Evolutionary conservation across 2,888 invertebrate species (phyloP).

Genomic region (Metellina segmentata): DNA sequence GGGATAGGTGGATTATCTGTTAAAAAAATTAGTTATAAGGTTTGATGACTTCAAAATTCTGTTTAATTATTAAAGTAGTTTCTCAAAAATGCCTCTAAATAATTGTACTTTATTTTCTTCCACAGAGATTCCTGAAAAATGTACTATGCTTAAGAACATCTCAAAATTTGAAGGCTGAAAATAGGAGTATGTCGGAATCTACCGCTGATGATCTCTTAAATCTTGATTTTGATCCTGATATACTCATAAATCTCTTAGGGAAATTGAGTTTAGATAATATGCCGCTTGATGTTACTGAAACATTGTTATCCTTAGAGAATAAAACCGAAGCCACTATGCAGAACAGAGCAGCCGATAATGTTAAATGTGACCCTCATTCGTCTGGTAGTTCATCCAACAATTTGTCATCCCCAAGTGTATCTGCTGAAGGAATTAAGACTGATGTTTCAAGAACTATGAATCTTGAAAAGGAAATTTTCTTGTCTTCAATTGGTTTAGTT

Average conservation of each 20-base stretch:
- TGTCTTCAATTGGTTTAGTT: conserved; percentile 11
- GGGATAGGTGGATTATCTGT: too few relatives aligned
- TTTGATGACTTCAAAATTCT: too few relatives aligned
- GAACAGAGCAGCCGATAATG: neutral
- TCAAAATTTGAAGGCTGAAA: neutral
- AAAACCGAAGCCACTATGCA: neutral
- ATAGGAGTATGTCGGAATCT: neutral
- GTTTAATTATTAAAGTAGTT: too few relatives aligned
- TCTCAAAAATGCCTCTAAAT: too few relatives aligned
- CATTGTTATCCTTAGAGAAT: conserved; percentile 26
- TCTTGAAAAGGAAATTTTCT: neutral
- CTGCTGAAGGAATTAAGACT: neutral
- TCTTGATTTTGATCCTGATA: conserved; percentile 51
- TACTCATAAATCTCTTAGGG: conserved; percentile 29
- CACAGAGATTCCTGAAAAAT: too few relatives aligned
- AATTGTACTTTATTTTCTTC: too few relatives aligned
- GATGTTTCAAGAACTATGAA: neutral
- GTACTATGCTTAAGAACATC: too few relatives aligned
- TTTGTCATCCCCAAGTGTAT: neutral
- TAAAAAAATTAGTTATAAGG: too few relatives aligned
- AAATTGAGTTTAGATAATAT: conserved; percentile 45
- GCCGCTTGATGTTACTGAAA: conserved; percentile 37
- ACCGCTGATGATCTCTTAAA: conserved; percentile 34
- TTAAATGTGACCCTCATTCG: neutral
- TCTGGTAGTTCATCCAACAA: neutral